Conservation (phyloP, 2,797 vertebrate genomes). For the Platyrinchus mystaceus region DNA sequence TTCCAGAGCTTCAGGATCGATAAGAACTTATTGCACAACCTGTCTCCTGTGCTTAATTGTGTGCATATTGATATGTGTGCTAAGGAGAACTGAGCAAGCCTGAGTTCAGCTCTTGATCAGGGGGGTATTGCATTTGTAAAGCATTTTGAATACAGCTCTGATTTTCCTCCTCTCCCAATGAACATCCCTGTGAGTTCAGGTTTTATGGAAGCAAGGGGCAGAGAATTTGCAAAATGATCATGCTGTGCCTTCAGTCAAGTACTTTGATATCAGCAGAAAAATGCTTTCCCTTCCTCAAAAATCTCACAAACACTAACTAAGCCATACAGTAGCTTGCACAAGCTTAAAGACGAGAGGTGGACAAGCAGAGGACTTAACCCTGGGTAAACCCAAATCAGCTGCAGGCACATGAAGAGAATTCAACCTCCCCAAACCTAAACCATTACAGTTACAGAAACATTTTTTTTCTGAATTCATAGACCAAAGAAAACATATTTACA, state of each 20-base stretch:
- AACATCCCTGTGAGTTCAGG: not conserved
- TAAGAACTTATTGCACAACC: not conserved
- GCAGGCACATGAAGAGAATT: not conserved
- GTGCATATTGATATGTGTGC: not conserved
- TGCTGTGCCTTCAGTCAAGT: not conserved
- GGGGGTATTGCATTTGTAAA: not conserved
- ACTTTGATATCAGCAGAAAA: not conserved
- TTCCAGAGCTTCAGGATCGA: not conserved
- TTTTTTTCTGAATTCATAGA: not conserved
- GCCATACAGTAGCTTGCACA: not conserved
- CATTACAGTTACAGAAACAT: not conserved
- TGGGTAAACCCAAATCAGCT: not conserved
- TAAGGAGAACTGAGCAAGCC: not conserved
- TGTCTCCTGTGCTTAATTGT: not conserved
- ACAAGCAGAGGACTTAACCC: not conserved
- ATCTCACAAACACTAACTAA: not conserved
- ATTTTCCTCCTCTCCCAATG: not conserved
- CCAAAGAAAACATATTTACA: not conserved
- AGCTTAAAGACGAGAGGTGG: not conserved
- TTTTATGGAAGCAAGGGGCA: not conserved
- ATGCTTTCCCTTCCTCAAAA: not conserved
- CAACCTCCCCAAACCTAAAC: not conserved
- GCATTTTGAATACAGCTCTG: not conserved
- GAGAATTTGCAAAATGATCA: not conserved
- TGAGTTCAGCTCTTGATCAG: not conserved